Evolutionary conservation across 2,113 vertebrate genomes (phyloP), one percentile per base, ranked within the genome.

Genomic region (Boulengerochromis microlepis): DNA sequence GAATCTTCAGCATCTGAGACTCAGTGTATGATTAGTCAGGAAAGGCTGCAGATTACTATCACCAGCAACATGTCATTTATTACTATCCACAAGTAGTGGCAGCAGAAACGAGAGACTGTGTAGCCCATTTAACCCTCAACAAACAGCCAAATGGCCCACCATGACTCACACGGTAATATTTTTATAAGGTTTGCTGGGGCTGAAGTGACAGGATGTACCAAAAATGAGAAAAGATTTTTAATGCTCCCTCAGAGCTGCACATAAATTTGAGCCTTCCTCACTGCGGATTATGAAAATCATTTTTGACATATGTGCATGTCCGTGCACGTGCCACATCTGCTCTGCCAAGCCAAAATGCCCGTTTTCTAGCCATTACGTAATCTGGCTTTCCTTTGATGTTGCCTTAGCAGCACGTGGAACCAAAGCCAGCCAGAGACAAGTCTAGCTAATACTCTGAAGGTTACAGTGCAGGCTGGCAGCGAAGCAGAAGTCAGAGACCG

Each of bases 291-390:
- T 45, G 26, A 31, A 57, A 86, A 92, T 87, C 83, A 10, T 5
- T 26, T 88, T 91, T 80, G 87, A 90, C 90, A 86, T 90, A 86
- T 35, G 40, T 86, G 80, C 80, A 74, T 33, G 78, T 47, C 47
- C 7, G 29, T 86, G 86, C 89, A 80, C 61, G 81, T 90, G 91
- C 86, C 76, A 90, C 81, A 56, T 59, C 61, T 52, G 18, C 86
- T 69, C 24, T 22, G 69, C 85, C n/a, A 22, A 82, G 82, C 84
- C 91, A 89, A 90, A 93, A 86, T 74, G 40, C 16, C 71, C 12
- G 42, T 84, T 84, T 84, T 90, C 69, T 80, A 56, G 12, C 82
- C 86, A 66, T 95, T 94, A 90, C 64, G 47, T 92, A 94, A 93
- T 86, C 82, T 24, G 52, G 53, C 86, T 84, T 29, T 82, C 24